Evolutionary conservation across 2,797 vertebrate genomes (phyloP).

Genomic region (Furcifer pardalis): DNA sequence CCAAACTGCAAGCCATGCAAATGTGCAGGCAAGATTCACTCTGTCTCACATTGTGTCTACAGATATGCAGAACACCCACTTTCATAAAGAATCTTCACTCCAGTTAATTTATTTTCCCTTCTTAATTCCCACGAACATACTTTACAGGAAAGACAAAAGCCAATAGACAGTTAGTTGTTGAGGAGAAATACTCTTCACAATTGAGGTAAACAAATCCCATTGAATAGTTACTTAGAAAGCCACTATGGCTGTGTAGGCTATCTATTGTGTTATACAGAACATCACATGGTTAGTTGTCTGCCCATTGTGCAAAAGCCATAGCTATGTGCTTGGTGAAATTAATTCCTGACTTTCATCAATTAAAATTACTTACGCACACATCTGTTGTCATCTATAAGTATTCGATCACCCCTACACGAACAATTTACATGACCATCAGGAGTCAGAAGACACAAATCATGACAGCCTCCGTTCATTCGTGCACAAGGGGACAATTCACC

Average conservation of each 20-base stretch:
- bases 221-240: neutral
- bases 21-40: neutral
- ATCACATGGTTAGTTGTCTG: neutral
- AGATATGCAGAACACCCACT: neutral
- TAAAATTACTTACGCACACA: conserved; percentile 92
- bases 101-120: neutral
- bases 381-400: conserved; percentile 92
- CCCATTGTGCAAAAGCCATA: neutral
- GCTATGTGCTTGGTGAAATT: neutral
- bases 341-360: conserved; percentile 3
- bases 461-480: conserved; percentile 92
- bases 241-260: neutral
- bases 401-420: conserved; percentile 92
- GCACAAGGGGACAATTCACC: conserved; percentile 93
- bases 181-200: neutral
- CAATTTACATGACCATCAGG: conserved; percentile 93
- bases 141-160: neutral
- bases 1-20: neutral
- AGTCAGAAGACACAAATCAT: conserved; percentile 93
- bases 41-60: neutral
- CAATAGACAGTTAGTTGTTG: neutral
- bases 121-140: neutral
- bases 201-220: neutral
- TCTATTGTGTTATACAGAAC: neutral
- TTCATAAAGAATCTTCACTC: neutral